These are phyloP conservation scores for Drosophila macrospina DNA, from an alignment of 2,888 invertebrate species.

Conservation along the genomic window DNA sequence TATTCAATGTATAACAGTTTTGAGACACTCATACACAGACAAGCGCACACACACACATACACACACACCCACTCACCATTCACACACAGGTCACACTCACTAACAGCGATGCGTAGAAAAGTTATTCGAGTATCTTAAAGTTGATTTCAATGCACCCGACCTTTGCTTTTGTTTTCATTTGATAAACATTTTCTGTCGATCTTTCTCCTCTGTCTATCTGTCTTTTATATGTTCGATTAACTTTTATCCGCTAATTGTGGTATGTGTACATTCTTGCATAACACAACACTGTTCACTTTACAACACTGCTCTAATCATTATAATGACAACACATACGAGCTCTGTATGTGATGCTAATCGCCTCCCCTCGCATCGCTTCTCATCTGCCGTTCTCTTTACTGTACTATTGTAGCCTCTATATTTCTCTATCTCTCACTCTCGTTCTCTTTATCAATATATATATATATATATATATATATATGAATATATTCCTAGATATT, in stretches of 20 bases:
- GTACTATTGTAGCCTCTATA: slow-evolving; percentile 46
- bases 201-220: slow-evolving; percentile 4
- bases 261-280: slow-evolving; percentile 40
- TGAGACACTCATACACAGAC: slow-evolving; percentile 53
- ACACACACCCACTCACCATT: slow-evolving; percentile 35
- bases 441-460: too few species aligned
- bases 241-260: slow-evolving; percentile 31
- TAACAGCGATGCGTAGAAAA: slow-evolving; percentile 56
- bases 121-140: slow-evolving; percentile 34
- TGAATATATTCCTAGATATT: slow-evolving; percentile 27
- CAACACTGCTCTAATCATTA: slow-evolving; percentile 19
- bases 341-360: slow-evolving; percentile 26
- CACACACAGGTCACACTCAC: slow-evolving; percentile 38
- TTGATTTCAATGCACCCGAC: slow-evolving; percentile 60
- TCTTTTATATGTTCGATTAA: slow-evolving; percentile 25
- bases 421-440: slow-evolving; percentile 17
- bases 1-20: slow-evolving; percentile 80
- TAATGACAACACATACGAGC: slow-evolving; percentile 16
- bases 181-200: slow-evolving; percentile 18
- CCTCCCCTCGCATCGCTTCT: slow-evolving; percentile 39
- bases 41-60: slow-evolving; percentile 31
- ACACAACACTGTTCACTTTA: slow-evolving; percentile 29
- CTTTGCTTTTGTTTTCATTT: slow-evolving; percentile 31
- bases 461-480: slow-evolving; percentile 1
- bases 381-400: slow-evolving; percentile 42